A percentile compares a stretch with the other conserved stretches of the same genome.
Conservation (phyloP, 2,113 vertebrate species). For the Heteronetta atricapilla region DNA sequence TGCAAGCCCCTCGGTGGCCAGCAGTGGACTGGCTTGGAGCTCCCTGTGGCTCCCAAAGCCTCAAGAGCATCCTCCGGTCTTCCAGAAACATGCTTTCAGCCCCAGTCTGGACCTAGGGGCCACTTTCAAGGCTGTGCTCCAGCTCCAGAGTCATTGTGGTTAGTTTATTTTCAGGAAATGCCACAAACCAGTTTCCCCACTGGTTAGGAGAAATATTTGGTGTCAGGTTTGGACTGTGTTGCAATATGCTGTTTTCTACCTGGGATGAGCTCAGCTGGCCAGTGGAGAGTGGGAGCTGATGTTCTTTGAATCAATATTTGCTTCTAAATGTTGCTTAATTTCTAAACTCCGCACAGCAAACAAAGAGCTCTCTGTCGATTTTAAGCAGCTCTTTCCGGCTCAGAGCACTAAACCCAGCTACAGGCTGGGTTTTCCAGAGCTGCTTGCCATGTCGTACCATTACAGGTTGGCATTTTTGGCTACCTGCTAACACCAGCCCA, state of each 20-base stretch:
- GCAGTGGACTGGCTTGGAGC: fast-evolving
- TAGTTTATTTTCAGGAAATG: conserved; percentile 24
- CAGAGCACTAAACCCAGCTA: neutral
- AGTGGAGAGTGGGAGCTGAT: neutral
- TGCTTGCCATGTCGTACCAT: neutral
- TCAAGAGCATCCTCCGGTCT: neutral
- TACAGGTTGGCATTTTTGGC: neutral
- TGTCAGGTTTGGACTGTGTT: conserved; percentile 19
- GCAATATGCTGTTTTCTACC: conserved; percentile 40
- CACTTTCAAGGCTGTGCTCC: neutral
- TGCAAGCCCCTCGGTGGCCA: fast-evolving
- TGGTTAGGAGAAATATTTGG: neutral
- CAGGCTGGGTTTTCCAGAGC: neutral
- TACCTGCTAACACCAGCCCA: neutral
- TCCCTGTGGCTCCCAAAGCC: neutral
- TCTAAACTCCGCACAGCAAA: neutral
- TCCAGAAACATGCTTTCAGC: neutral
- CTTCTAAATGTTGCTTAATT: conserved; percentile 57
- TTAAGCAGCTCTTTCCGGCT: neutral
- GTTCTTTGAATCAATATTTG: conserved; percentile 65
- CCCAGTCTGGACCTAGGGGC: neutral
- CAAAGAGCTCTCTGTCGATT: conserved; percentile 36
- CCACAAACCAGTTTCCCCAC: neutral
- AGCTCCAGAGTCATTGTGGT: neutral
- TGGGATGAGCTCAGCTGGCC: conserved; percentile 16